A percentile compares a stretch with the other conserved stretches of the same genome.
phyloP scores from a whole-genome alignment of 1,140 invertebrate genomes.

The Berghia stephanieae region DNA sequence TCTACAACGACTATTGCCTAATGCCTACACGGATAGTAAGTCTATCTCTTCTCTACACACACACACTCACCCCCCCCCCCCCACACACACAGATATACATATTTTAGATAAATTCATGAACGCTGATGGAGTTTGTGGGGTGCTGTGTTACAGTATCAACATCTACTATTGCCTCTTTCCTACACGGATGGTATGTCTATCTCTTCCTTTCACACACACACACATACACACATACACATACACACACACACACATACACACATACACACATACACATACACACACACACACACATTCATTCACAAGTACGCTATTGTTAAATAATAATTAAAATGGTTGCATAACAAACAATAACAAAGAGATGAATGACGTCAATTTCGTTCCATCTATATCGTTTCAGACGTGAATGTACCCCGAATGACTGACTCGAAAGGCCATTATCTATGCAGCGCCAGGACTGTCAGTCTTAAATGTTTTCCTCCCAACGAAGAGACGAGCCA shows the following conservation, averaged over 20 bases:
- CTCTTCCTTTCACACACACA: not conserved
- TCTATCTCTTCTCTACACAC: too few relatives aligned
- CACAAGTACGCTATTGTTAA: not conserved
- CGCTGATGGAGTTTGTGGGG: not conserved
- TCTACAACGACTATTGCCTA: not conserved
- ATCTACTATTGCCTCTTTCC: not conserved
- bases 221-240: not conserved
- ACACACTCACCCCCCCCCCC: too few relatives aligned
- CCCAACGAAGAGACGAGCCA: not conserved
- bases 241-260: not conserved
- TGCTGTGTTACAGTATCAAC: not conserved
- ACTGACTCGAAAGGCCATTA: not conserved
- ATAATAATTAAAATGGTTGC: not conserved
- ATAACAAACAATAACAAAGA: not conserved
- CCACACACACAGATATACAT: too few relatives aligned
- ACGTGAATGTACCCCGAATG: not conserved
- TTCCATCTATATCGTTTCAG: not conserved
- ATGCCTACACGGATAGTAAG: not conserved
- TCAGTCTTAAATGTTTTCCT: constrained; percentile 5
- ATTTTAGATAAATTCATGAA: too few relatives aligned
- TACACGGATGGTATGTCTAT: not conserved
- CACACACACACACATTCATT: not conserved
- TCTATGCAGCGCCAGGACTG: not conserved
- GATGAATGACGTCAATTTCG: not conserved
- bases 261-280: not conserved